Percentiles rank a stretch among this genome's conserved stretches.
Evolutionary conservation across 2,888 invertebrate species (phyloP).

Genomic region (Watsonalla binaria): DNA sequence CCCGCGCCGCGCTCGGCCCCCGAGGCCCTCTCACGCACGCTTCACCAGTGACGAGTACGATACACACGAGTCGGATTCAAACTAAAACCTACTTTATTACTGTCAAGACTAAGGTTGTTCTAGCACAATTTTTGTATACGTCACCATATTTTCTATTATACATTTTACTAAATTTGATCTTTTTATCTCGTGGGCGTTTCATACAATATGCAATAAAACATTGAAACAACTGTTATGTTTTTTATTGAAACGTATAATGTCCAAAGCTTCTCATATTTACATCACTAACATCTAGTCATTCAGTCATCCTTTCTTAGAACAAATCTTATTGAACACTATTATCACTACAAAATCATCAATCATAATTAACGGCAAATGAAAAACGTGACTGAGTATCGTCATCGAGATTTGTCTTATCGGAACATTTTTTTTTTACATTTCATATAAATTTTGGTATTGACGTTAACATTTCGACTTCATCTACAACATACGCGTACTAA

Average conservation of each 20-base stretch:
- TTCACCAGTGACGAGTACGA: slow-evolving; percentile 70
- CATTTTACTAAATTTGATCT: slow-evolving; percentile 4
- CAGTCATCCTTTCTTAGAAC: slow-evolving; percentile 74
- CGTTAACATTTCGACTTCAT: slow-evolving; percentile 52
- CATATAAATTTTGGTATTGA: slow-evolving; percentile 59
- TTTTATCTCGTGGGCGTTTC: slow-evolving; percentile 4
- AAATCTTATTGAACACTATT: slow-evolving; percentile 74
- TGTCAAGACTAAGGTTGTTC: neutral
- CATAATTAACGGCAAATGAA: slow-evolving; percentile 66
- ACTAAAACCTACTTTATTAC: slow-evolving; percentile 10
- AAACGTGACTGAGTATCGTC: slow-evolving; percentile 72
- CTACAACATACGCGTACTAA: slow-evolving; percentile 46
- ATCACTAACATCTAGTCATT: slow-evolving; percentile 74
- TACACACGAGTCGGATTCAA: slow-evolving; percentile 61
- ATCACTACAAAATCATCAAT: slow-evolving; percentile 71
- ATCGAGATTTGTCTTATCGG: slow-evolving; percentile 60
- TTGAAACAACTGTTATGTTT: slow-evolving; percentile 47
- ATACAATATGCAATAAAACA: slow-evolving; percentile 22
- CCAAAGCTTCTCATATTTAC: slow-evolving; percentile 74
- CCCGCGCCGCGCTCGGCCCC: slow-evolving; percentile 31
- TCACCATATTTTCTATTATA: slow-evolving; percentile 14
- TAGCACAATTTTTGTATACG: slow-evolving; percentile 4
- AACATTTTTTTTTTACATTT: slow-evolving; percentile 45
- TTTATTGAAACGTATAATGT: slow-evolving; percentile 75
- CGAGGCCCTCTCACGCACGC: slow-evolving; percentile 35